Conservation (phyloP, 2,113 vertebrate genomes). For the Manacus vitellinus region DNA sequence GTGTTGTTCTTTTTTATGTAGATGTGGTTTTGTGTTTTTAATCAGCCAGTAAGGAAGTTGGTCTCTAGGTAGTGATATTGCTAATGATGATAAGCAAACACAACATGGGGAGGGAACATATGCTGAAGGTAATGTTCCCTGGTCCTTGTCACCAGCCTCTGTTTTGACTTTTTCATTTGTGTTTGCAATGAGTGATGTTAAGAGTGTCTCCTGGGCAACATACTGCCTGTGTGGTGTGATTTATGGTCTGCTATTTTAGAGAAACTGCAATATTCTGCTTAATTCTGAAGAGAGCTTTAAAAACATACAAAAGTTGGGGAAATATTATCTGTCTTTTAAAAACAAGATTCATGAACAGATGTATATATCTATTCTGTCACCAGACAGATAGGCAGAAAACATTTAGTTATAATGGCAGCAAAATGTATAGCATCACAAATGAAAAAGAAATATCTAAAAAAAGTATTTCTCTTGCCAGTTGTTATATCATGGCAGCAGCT, state of each 20-base stretch:
- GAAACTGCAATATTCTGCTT: not conserved
- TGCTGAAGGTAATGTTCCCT: not conserved
- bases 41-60: not conserved
- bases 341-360: conserved; percentile 47
- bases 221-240: conserved; percentile 15
- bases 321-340: conserved; percentile 51
- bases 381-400: conserved; percentile 46
- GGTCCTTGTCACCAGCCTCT: not conserved
- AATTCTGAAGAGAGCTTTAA: not conserved
- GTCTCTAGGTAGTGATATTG: not conserved
- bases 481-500: conserved; percentile 46
- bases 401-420: conserved; percentile 58
- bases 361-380: conserved; percentile 46
- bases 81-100: not conserved
- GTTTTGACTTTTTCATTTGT: conserved; percentile 37
- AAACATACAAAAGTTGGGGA: conserved; percentile 30
- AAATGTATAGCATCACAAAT: conserved; percentile 55
- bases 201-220: conserved; percentile 6
- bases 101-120: not conserved
- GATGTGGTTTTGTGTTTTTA: conserved; percentile 13
- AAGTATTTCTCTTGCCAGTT: conserved; percentile 44
- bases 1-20: not conserved
- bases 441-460: not conserved
- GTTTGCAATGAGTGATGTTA: not conserved
- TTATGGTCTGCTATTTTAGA: not conserved